Evolutionary conservation across 1,140 invertebrate genomes (phyloP), one percentile per base, ranked within the genome.

Genomic region (Cheumatopsyche charites): DNA sequence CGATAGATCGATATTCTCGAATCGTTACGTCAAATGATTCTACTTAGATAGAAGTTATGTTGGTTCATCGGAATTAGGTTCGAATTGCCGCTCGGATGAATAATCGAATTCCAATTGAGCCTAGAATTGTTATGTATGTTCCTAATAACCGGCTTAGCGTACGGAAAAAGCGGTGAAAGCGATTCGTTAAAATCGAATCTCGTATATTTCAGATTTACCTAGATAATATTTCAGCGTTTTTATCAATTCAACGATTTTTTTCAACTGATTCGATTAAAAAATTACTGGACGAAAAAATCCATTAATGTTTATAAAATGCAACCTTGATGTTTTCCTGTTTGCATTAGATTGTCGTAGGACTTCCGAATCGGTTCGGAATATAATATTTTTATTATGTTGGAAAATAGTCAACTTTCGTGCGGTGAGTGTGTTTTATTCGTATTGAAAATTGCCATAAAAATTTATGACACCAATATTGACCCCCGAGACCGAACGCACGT

Each of bases 391-490:
- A 52, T 52, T 52, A 9, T 7, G 29, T 36, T 11, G 55, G 55
- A 58, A 58, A 23, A 26, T 13, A 23, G 4, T 25, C 25, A 12
- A 23, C 21, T 58, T 63, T 63, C 29, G 62, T 63, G 29, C 55
- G 55, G 62, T 42, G 41, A 42, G 62, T 23, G 29, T 23, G 26
- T 63, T 63, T 63, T 63, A 63, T 63, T 41, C 41, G 62, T 43
- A 43, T 66, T 66, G 63, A 66, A 66, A 66, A 66, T 66, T 63
- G 62, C 26, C 29, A 63, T 63, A 63, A 63, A 66, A 66, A 66
- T 66, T 66, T 66, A 66, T 66, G 63, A 66, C 43, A 21, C 19
- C 63, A 66, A 66, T 66, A 66, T 66, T 66, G 63, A 66, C 63
- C 63, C 29, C 63, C 23, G 23, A 43, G 63, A 66, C 63, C 63